These are phyloP conservation scores for Threskiornis aethiopicus DNA, from an alignment of 2,797 vertebrate genomes.

Conservation along the genomic window DNA sequence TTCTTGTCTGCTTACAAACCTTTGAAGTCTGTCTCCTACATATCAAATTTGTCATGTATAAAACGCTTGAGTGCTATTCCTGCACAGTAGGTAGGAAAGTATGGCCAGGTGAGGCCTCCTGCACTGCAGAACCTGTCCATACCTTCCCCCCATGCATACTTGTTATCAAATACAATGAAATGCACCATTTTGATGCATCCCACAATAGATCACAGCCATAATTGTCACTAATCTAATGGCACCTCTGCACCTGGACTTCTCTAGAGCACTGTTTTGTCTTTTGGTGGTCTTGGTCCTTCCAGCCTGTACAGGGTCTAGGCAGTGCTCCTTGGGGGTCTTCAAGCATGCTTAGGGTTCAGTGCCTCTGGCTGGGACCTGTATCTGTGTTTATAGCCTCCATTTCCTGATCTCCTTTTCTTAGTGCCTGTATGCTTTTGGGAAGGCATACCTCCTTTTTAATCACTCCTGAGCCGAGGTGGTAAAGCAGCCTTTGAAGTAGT, in stretches of 20 bases:
- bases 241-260: background rate
- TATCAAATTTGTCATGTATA: too few species aligned
- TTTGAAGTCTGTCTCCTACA: background rate
- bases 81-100: background rate
- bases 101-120: background rate
- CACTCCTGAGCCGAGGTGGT: background rate
- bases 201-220: background rate
- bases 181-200: background rate
- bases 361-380: background rate
- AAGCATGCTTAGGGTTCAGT: background rate
- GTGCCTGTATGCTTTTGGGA: background rate
- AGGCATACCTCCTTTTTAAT: background rate
- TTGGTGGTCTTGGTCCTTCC: background rate
- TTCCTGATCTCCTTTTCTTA: background rate
- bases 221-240: background rate
- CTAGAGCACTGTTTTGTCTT: background rate
- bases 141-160: accelerated
- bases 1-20: background rate
- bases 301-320: background rate
- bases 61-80: background rate
- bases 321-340: background rate
- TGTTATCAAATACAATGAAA: background rate
- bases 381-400: background rate
- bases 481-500: background rate
- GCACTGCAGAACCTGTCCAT: background rate